phyloP scores from a whole-genome alignment of 2,113 vertebrate species.

The Erythrocebus patas region DNA sequence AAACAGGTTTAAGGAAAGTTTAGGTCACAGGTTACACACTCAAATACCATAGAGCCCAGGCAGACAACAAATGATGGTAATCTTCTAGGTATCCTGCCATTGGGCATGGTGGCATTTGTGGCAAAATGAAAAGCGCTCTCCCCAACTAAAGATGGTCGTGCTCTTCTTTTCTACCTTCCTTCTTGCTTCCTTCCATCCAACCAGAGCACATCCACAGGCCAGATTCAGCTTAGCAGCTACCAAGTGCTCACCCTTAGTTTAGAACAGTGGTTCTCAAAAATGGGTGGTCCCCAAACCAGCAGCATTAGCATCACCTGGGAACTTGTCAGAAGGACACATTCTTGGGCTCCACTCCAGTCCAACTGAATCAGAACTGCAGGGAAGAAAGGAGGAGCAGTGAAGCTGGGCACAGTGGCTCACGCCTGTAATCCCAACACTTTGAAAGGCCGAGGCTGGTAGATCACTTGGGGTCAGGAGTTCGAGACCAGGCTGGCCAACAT shows the following conservation, averaged over 20 bases:
- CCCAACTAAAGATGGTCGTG: fast-evolving
- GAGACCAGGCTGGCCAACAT: too few species aligned
- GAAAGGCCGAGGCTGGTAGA: too few species aligned
- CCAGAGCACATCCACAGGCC: not conserved
- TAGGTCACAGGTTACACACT: not conserved
- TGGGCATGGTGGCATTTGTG: too few species aligned
- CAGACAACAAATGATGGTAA: not conserved
- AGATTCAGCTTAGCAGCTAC: not conserved
- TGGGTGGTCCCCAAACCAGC: not conserved
- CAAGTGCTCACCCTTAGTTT: not conserved
- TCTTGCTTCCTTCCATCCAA: not conserved
- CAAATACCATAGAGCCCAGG: not conserved
- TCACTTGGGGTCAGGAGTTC: too few species aligned
- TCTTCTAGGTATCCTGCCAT: not conserved
- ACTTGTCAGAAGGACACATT: not conserved
- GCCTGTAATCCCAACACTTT: too few species aligned
- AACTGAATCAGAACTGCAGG: not conserved
- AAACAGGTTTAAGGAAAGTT: not conserved
- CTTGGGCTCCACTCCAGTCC: not conserved
- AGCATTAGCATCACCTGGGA: not conserved
- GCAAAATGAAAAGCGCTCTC: not conserved
- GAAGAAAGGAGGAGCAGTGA: too few species aligned
- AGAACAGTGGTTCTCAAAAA: not conserved
- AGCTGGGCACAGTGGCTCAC: too few species aligned
- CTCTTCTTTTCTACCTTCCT: not conserved